Conservation (phyloP, 2,888 invertebrate genomes). For the Lepidocyrtoides sp. region DNA sequence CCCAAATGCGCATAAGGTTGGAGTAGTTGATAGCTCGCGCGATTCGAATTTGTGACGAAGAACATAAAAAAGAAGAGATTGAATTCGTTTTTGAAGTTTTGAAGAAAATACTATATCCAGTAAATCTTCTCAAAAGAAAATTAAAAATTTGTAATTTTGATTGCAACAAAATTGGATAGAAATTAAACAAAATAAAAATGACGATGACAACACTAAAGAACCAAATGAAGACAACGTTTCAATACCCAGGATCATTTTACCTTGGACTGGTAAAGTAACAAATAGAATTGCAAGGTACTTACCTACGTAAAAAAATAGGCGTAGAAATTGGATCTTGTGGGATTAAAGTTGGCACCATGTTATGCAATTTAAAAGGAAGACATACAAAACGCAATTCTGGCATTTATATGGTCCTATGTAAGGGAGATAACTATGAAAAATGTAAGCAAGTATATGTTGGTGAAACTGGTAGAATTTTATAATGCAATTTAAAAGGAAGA, state of each 20-base stretch:
- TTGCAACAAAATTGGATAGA: no score
- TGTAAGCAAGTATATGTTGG: neutral
- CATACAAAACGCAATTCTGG: no score
- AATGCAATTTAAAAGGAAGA: neutral
- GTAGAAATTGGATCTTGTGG: neutral
- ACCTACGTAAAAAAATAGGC: neutral
- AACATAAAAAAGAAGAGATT: neutral
- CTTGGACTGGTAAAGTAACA: neutral
- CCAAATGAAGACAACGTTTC: no score
- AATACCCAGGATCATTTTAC: neutral
- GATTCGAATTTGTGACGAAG: neutral
- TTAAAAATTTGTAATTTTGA: no score
- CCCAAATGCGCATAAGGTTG: slow-evolving; percentile 4
- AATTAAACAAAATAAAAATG: no score
- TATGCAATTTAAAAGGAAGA: neutral
- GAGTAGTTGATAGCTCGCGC: slow-evolving; percentile 9
- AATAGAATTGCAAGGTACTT: neutral
- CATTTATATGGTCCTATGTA: no score
- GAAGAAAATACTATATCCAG: no score
- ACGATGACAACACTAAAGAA: neutral
- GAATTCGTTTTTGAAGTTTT: no score
- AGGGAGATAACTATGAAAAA: no score
- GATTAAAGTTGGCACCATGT: neutral
- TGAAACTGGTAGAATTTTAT: no score
- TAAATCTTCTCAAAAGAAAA: no score